Evolutionary conservation across 2,113 vertebrate species (phyloP).

Genomic region (Caloenas nicobarica): DNA sequence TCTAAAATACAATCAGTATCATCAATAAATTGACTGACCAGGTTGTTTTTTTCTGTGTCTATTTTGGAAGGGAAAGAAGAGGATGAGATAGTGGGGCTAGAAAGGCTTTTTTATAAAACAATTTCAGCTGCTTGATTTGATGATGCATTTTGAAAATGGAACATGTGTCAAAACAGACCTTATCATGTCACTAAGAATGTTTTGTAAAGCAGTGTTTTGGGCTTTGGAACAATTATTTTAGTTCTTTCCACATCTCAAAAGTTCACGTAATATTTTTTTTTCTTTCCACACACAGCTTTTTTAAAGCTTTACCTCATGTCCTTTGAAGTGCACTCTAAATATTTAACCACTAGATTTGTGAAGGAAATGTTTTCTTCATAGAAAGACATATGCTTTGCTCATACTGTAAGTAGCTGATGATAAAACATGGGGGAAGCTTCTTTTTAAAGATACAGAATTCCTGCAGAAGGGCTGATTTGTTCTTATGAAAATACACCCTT

Average conservation of each 20-base stretch:
- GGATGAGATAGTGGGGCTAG: not conserved
- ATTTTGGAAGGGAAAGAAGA: not conserved
- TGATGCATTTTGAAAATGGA: not conserved
- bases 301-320: not conserved
- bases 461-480: not conserved
- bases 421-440: not conserved
- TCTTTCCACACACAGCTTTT: not conserved
- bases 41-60: not conserved
- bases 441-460: not conserved
- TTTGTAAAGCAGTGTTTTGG: not conserved
- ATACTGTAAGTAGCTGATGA: not conserved
- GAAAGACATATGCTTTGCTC: not conserved
- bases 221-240: not conserved
- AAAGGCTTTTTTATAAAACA: not conserved
- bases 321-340: slow-evolving; percentile 3
- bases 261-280: not conserved
- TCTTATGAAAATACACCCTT: not conserved
- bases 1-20: not conserved
- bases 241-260: not conserved
- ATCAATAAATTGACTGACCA: not conserved
- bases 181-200: not conserved
- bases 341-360: not conserved
- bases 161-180: not conserved
- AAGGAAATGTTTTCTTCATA: not conserved
- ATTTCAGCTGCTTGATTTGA: not conserved